Base-by-base conservation (phyloP, 2,888 invertebrate genomes). In the Chironomus tentans region DNA sequence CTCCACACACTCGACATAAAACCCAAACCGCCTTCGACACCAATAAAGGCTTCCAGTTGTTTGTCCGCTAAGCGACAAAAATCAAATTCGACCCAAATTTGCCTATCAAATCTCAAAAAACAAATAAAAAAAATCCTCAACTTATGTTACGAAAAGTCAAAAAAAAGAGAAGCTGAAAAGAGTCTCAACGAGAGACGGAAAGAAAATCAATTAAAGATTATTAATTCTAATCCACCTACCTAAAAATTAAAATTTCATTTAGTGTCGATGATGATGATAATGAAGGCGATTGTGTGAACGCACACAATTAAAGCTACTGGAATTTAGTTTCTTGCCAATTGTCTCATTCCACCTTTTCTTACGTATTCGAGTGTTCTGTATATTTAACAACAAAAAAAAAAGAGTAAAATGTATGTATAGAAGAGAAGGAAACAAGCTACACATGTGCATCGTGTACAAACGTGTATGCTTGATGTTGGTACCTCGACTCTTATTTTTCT, bases 181-280 rank as follows among this genome's bases (percentile, higher is more conserved):
- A 38, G 38, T 38, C 38, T 38, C 38, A 38, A 38, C 38, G 38
- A 38, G 38, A 15, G 28, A 46, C n/a, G 18, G 22, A 56, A 65
- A 73, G 73, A 65, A 65, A 73, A 73, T 65, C 73, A 73, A 73
- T 73, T 73, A 73, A 38, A 65, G 73, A 73, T 73, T 73, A 73
- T 73, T 73, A 73, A 73, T 73, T 73, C 46, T 47, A 73, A 73
- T 73, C 65, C 73, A 73, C 73, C 73, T 65, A 73, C 73, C 50
- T 28, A 48, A 38, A 38, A 38, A 38, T 38, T 38, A 38, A 38
- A 38, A n/a, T 56, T 56, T 56, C 15, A 18, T 15, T 56, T 18
- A 38, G 38, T 38, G 38, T 56, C 56, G 38, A 15, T 56, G 56
- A 56, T 56, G 56, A 18, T 18, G 18, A 50, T n/a, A 56, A 56